Evolutionary conservation across 1,140 invertebrate species (phyloP), one percentile per base, ranked within the genome.

Genomic region (Hyles euphorbiae): DNA sequence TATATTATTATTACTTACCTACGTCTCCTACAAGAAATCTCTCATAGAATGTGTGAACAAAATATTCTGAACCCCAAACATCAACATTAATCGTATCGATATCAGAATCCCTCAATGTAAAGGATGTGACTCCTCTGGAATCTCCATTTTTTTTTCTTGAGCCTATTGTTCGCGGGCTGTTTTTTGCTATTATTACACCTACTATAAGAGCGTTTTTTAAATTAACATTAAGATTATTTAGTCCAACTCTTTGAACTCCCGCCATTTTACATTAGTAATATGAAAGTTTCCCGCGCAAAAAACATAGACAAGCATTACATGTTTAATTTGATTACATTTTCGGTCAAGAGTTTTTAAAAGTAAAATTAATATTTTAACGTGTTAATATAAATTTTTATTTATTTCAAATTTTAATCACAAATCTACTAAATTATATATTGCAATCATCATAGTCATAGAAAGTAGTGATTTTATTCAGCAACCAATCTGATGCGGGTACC

Each of bases 11-110:
- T 46, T 50, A 53, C 63, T 82, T 81, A 93, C 93, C 92, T 53
- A 94, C 90, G 75, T 92, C 91, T 12, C 93, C 93, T 10, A 93
- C 91, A 52, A 90, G 85, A 81, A 92, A 93, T 59, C 81, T 89
- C 57, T 90, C 88, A 65, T 91, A 90, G 51, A 92, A 81, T 56
- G 90, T 89, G 33, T 86, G 81, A 3, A 94, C 84, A 65, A 88
- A 92, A 63, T 92, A 90, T 45, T 89, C 78, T 32, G 87, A 88
- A 7, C 93, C 93, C 93, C 93, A 95, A 60, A 91, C 92, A 9
- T 93, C 91, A 2, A 91, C 90, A 76, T 95, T 94, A 44, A 94
- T 93, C 33, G 92, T 92, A 76, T 94, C 92, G 3, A 91, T 70
- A 5, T 91, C 79, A 5, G 93, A 93, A 89, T 94, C 94, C 57